Percentiles rank a stretch among this genome's conserved stretches.
phyloP scores from a whole-genome alignment of 2,888 invertebrate genomes.

The Lathronympha strigana region DNA sequence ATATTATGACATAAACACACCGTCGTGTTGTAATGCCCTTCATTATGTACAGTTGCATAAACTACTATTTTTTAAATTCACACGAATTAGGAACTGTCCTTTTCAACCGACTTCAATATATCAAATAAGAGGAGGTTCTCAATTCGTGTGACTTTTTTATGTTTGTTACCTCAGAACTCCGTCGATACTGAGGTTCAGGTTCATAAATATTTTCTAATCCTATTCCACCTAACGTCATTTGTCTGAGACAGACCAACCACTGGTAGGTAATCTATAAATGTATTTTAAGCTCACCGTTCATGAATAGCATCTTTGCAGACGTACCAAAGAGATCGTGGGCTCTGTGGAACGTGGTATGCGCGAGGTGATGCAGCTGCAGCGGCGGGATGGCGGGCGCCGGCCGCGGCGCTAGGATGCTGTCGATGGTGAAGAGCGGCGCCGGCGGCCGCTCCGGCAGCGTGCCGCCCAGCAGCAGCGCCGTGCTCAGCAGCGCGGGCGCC shows the following conservation, averaged over 20 bases:
- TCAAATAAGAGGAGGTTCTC: too few species aligned
- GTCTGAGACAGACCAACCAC: neutral
- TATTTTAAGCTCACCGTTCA: constrained; percentile 34
- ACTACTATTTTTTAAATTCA: too few species aligned
- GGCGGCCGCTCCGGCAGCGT: constrained; percentile 77
- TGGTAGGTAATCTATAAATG: neutral
- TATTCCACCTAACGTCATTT: neutral
- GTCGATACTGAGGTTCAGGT: too few species aligned
- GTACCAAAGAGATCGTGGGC: constrained; percentile 93
- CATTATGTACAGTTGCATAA: too few species aligned
- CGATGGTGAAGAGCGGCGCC: constrained; percentile 91
- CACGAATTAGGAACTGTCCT: too few species aligned
- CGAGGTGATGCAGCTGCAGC: constrained; percentile 84
- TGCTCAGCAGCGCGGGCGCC: constrained; percentile 79
- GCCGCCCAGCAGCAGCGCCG: constrained; percentile 80
- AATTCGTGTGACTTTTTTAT: too few species aligned
- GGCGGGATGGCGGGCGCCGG: constrained; percentile 85
- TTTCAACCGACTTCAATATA: too few species aligned
- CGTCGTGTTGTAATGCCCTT: too few species aligned
- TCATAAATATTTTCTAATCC: neutral
- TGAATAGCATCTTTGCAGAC: constrained; percentile 54
- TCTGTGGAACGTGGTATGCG: constrained; percentile 86
- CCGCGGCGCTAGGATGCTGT: constrained; percentile 92
- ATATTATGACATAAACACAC: too few species aligned
- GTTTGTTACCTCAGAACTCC: too few species aligned